Evolutionary conservation across 1,140 invertebrate species (phyloP).

Genomic region (Diplogasteroides magnus): DNA sequence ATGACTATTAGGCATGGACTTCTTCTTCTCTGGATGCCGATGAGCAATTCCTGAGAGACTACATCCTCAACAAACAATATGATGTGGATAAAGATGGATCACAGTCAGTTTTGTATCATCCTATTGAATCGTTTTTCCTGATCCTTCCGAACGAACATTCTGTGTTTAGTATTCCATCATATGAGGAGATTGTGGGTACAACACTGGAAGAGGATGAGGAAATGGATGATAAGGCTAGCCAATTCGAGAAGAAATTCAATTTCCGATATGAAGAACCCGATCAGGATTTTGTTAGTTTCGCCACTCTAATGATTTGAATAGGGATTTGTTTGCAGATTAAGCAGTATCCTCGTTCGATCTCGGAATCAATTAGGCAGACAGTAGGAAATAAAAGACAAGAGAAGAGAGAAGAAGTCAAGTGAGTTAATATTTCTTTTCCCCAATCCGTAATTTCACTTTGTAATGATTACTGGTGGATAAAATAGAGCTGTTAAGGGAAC

Average conservation of each 20-base stretch:
- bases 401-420: constrained; percentile 70
- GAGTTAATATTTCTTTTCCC: neutral
- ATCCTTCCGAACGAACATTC: neutral
- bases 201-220: constrained; percentile 65
- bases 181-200: constrained; percentile 65
- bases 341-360: constrained; percentile 80
- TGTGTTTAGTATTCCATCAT: constrained; percentile 61
- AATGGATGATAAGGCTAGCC: constrained; percentile 71
- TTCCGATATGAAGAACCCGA: constrained; percentile 94
- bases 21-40: constrained; percentile 59
- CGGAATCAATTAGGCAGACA: constrained; percentile 73
- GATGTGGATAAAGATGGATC: constrained; percentile 63
- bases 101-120: constrained; percentile 49
- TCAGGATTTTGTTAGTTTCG: constrained; percentile 73
- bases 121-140: neutral
- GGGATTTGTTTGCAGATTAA: constrained; percentile 65
- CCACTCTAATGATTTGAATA: constrained; percentile 23
- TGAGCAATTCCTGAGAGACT: constrained; percentile 85
- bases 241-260: constrained; percentile 91
- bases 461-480: too few relatives aligned
- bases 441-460: too few relatives aligned
- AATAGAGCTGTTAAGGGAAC: too few relatives aligned
- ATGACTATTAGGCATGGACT: constrained; percentile 57
- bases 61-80: constrained; percentile 79
- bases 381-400: constrained; percentile 70